These are phyloP conservation scores for Calliopsis andreniformis DNA, from an alignment of 1,140 invertebrate genomes.

Conservation along the genomic window DNA sequence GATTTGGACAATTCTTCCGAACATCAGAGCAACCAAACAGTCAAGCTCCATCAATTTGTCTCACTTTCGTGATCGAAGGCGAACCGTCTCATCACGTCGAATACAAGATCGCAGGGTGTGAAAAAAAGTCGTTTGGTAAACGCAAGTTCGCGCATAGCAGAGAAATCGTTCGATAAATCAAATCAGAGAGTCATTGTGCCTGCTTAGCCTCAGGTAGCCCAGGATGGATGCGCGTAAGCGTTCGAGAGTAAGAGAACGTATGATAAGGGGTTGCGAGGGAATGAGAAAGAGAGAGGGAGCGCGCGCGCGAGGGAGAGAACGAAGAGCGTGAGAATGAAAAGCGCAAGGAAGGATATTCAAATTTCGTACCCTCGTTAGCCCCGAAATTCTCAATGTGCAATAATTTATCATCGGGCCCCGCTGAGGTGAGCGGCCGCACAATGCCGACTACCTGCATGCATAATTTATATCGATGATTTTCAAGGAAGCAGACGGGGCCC, in stretches of 20 bases:
- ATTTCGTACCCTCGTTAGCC: slow-evolving; percentile 78
- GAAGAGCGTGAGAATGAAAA: slow-evolving; percentile 77
- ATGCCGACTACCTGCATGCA: slow-evolving; percentile 75
- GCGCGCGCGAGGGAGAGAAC: too few species aligned
- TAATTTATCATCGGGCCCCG: slow-evolving; percentile 80
- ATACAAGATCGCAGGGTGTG: not conserved
- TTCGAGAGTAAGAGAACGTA: slow-evolving; percentile 41
- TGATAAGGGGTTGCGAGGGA: slow-evolving; percentile 36
- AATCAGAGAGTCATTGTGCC: slow-evolving; percentile 77
- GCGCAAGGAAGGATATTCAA: slow-evolving; percentile 78
- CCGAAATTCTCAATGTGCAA: slow-evolving; percentile 76
- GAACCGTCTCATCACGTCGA: not conserved
- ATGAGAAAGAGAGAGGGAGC: slow-evolving; percentile 50
- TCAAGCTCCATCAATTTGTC: slow-evolving; percentile 7
- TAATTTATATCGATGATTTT: slow-evolving; percentile 73
- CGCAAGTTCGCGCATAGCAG: slow-evolving; percentile 53
- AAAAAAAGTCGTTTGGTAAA: slow-evolving; percentile 28
- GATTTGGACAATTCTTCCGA: too few species aligned
- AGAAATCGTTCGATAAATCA: slow-evolving; percentile 78
- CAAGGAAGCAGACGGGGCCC: slow-evolving; percentile 61
- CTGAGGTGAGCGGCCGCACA: slow-evolving; percentile 71
- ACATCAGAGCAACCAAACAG: not conserved
- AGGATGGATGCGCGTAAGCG: slow-evolving; percentile 49
- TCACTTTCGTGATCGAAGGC: not conserved
- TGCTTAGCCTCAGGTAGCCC: slow-evolving; percentile 71